Base-by-base conservation (phyloP, 2,113 vertebrate species). In the Lampris incognitus region DNA sequence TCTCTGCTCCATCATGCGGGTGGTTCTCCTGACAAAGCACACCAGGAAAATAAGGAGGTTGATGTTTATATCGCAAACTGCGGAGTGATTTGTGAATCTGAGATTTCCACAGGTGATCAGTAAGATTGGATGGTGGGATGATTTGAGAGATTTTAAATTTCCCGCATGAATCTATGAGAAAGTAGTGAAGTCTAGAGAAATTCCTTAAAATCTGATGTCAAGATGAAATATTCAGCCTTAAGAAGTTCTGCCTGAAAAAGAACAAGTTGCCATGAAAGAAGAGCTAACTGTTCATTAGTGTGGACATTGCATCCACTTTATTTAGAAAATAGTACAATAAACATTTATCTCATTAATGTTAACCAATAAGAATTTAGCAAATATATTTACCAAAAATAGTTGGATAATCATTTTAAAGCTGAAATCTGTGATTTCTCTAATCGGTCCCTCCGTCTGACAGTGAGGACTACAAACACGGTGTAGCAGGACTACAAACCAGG, bases 1-100 rank as follows among this genome's bases (percentile, higher is more conserved):
- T 88, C 78, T 52, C 72, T 59, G 68, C 76, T 66, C 83, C 66
- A 65, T 88, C 79, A 71, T 84, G 84, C 3, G 9, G 60, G 81
- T 75, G 82, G 64, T 66, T 73, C 78, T 72, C 37, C 78, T 55
- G 76, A 85, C 66, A 78, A 67, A 82, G 80, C 61, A 78, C 3
- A 56, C 52, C 66, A 64, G 60, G 66, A 75, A 84, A 72, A 56
- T 38, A 58, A 69, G 81, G 52, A 61, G 78, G 76, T 80, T 41
- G 44, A 83, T 73, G 82, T 82, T 78, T 57, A 78, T 4, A 0
- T 64, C 72, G 71, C 50, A 5, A 57, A 63, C 48, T 55, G 24
- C 24, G 24, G 24, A 24, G 52, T 57, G 75, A 67, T 77, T 72
- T 67, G 61, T 44, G 79, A 42, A 79, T 81, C 57, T 61, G 59